Base-by-base conservation (phyloP, 2,797 vertebrate species). In the Cuculus canorus region DNA sequence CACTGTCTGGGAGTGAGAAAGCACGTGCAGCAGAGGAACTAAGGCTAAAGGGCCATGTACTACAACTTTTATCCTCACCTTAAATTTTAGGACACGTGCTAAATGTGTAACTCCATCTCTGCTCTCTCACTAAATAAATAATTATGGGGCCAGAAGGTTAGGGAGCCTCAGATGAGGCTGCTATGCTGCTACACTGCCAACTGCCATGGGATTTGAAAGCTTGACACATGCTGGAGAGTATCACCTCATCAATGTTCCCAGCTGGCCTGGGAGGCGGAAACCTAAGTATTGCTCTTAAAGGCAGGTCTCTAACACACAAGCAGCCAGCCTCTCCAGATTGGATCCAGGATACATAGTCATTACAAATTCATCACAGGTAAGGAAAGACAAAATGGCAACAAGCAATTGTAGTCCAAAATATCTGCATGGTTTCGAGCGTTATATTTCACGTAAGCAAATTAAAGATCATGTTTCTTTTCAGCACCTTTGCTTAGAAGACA, bases 111-210 rank as follows among this genome's bases (percentile, higher is more conserved):
- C 76, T 85, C 88, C 89, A 91, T 72, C 80, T 63, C 79, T 50
- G 11, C 52, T 82, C 87, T 88, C 87, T 57, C 93, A 86, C 92
- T 94, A 96, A 95, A 95, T 93, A 96, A 96, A 95, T 96, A 95
- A 92, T 94, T 86, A 93, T 10, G 72, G 77, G 96, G 91, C 41
- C 86, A 94, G 90, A 78, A 95, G 86, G 92, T 90, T 71, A 95
- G 95, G 79, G 80, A 95, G 72, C 81, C 78, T 94, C 89, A 83
- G 72, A 82, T 59, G 90, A 95, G 94, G 80, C 92, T 82, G 95
- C 90, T 76, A 7, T 5, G 37, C 14, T 93, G 68, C 84, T 66
- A 48, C 11, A 48, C 53, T 88, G 92, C 85, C 92, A 94, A 65
- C 82, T 86, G 89, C 95, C 82, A 45, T 24, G 80, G 88, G 93